These are phyloP conservation scores for Micromussa lordhowensis DNA, from an alignment of 92 coral and sea anemone genomes.

Conservation along the genomic window DNA sequence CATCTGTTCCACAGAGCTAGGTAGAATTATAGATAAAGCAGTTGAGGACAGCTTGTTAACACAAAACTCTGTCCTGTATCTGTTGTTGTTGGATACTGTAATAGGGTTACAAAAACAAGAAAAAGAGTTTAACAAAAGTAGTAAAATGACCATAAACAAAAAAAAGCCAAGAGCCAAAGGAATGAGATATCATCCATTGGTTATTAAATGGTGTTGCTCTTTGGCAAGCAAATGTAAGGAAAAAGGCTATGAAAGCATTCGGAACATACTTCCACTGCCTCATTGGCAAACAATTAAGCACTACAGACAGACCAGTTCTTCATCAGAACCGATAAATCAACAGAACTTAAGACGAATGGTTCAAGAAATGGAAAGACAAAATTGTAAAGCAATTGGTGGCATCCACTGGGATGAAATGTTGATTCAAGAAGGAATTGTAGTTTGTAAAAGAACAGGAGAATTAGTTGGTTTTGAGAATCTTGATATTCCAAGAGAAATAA, in stretches of 20 bases:
- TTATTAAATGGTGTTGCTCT: conserved; percentile 62
- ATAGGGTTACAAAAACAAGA: too few relatives aligned
- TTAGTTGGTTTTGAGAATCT: too few relatives aligned
- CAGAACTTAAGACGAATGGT: conserved; percentile 39
- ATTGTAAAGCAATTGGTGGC: conserved; percentile 64
- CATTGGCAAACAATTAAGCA: too few relatives aligned
- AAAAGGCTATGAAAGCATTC: conserved; percentile 18
- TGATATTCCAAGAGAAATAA: background rate
- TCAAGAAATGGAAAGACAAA: conserved; percentile 62
- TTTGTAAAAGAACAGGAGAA: too few relatives aligned
- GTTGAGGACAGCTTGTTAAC: conserved; percentile 32
- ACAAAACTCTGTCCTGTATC: conserved; percentile 45
- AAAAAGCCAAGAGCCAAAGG: too few relatives aligned
- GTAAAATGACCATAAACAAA: too few relatives aligned
- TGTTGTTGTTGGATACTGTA: too few relatives aligned
- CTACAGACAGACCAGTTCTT: too few relatives aligned
- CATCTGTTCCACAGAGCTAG: conserved; percentile 8
- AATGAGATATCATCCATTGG: conserved; percentile 62
- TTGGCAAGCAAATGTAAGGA: conserved; percentile 54
- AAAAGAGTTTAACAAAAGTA: too few relatives aligned
- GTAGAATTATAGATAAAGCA: conserved; percentile 38
- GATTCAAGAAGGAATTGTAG: too few relatives aligned
- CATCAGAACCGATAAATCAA: conserved; percentile 41
- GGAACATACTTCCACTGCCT: too few relatives aligned
- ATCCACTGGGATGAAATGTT: conserved; percentile 74